phyloP scores from a whole-genome alignment of 2,797 vertebrate genomes.

The Meriones psammophilus region DNA sequence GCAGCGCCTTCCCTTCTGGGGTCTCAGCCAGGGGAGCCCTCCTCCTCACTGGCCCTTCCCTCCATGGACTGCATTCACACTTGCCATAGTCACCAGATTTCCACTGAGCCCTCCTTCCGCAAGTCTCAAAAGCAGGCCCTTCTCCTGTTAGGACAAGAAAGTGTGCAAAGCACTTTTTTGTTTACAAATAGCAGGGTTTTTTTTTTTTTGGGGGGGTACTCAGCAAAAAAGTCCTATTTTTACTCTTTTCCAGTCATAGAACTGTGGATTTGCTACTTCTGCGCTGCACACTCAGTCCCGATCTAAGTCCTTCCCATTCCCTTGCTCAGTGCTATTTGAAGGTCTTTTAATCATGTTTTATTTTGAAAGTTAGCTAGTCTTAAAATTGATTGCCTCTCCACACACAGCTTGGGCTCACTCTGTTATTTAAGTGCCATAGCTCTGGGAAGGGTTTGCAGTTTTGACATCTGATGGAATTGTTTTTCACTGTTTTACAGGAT shows the following conservation, averaged over 20 bases:
- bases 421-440: background rate
- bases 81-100: background rate
- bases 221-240: background rate
- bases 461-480: background rate
- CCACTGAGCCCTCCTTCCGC: background rate
- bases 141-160: background rate
- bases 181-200: background rate
- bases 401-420: background rate
- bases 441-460: background rate
- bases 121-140: background rate
- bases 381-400: background rate
- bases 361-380: background rate
- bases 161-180: background rate
- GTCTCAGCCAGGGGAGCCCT: background rate
- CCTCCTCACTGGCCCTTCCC: background rate
- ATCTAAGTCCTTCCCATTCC: background rate
- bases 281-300: background rate
- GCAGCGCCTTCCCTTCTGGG: background rate
- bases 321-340: background rate
- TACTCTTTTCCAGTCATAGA: constrained; percentile 24
- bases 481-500: constrained; percentile 45
- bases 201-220: background rate
- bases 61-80: accelerated
- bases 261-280: background rate
- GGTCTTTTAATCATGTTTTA: background rate